phyloP scores from a whole-genome alignment of 2,113 vertebrate species.

The Rhinoderma darwinii region DNA sequence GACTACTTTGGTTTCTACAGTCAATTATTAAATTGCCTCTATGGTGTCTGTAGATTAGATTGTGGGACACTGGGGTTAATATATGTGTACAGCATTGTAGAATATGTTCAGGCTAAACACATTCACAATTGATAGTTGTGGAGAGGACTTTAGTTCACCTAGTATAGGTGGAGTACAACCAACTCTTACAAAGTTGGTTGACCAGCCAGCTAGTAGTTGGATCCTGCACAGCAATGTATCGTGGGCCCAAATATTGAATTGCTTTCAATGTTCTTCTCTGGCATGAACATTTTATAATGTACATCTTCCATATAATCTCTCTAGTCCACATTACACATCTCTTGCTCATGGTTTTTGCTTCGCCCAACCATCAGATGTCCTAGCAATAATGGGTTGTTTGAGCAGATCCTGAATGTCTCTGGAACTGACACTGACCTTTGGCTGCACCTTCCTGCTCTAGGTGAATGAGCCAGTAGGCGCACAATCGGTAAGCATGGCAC shows the following conservation, averaged over 20 bases:
- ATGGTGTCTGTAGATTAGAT: too few relatives aligned
- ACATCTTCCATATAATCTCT: background rate
- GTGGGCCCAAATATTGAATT: background rate
- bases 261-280: background rate
- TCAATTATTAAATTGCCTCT: too few relatives aligned
- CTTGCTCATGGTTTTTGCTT: background rate
- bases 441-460: conserved; percentile 23
- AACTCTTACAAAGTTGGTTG: too few relatives aligned
- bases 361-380: background rate
- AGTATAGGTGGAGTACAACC: too few relatives aligned
- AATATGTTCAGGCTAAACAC: too few relatives aligned
- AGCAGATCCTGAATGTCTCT: background rate
- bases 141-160: too few relatives aligned
- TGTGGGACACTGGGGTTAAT: too few relatives aligned
- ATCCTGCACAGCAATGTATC: too few relatives aligned
- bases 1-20: too few relatives aligned
- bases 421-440: conserved; percentile 1
- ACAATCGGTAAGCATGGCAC: background rate
- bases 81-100: too few relatives aligned
- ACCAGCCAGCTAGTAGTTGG: background rate
- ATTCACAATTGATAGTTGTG: too few relatives aligned
- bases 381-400: background rate
- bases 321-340: background rate
- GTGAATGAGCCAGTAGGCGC: background rate
- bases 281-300: background rate